These are phyloP conservation scores for Zapornia atra DNA, from an alignment of 2,113 vertebrate genomes.

Conservation along the genomic window DNA sequence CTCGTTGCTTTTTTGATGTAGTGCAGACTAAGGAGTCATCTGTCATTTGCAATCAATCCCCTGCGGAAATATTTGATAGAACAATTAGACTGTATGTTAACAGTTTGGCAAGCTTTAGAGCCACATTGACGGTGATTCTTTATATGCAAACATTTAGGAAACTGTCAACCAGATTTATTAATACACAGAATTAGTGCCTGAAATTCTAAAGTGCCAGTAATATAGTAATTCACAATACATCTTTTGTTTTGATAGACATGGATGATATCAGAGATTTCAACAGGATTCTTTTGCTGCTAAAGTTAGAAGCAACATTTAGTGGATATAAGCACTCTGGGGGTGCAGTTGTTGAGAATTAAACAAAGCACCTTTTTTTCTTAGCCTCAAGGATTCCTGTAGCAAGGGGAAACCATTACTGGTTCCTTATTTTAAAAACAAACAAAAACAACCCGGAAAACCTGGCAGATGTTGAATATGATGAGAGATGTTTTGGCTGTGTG, in stretches of 20 bases:
- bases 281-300: neutral
- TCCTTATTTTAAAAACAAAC: slow-evolving; percentile 37
- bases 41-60: slow-evolving; percentile 36
- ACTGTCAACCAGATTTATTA: slow-evolving; percentile 38
- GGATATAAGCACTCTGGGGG: slow-evolving; percentile 11
- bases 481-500: slow-evolving; percentile 2
- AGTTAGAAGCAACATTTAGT: neutral
- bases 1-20: slow-evolving; percentile 20
- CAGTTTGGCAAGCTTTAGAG: slow-evolving; percentile 38
- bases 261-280: slow-evolving; percentile 25
- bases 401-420: neutral
- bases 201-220: slow-evolving; percentile 2
- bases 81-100: slow-evolving; percentile 34
- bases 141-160: slow-evolving; percentile 57
- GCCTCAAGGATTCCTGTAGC: slow-evolving; percentile 13
- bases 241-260: slow-evolving; percentile 9
- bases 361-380: neutral
- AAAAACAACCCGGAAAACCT: neutral
- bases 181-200: neutral
- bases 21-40: neutral
- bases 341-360: neutral
- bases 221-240: neutral
- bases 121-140: neutral
- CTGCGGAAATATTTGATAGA: slow-evolving; percentile 33
- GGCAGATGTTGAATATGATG: neutral